Base-by-base conservation (phyloP, 2,113 vertebrate species). In the Clarias macrocephalus region DNA sequence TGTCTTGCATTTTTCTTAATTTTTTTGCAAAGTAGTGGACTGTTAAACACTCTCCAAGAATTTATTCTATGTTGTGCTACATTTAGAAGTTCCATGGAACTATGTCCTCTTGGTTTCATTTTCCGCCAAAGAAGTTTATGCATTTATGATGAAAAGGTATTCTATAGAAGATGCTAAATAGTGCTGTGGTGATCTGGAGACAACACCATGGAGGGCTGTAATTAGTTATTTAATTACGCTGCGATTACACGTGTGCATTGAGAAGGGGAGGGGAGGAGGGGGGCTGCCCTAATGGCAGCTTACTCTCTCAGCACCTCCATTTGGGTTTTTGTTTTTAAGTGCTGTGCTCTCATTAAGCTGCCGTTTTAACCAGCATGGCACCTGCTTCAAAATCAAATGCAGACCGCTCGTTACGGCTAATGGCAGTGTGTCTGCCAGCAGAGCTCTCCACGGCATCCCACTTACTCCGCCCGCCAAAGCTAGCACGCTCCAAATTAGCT, bases 301-400 rank as follows among this genome's bases (percentile, higher is more conserved):
- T 79, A 80, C 89, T 94, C 88, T 91, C 90, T 92, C 90, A 75
- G 87, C 87, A 88, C 89, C 89, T 92, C 90, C 90, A 85, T 93
- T 92, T 86, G 85, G 85, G 89, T 83, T 72, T 93, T 90, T 88
- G 86, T 93, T 91, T 89, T 91, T 87, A 87, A 92, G 89, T 91
- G 94, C 92, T 89, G 93, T 72, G 90, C 92, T 92, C 93, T 95
- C 94, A 94, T 95, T 95, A 95, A 93, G 91, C 91, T 88, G 89
- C 92, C 79, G 87, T 91, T 89, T 92, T 92, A 91, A 93, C 91
- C 94, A 92, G 91, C 92, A 92, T 93, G 93, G 91, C 94, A 94
- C 93, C 94, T 95, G 94, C 93, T 94, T 92, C 92, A 91, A 92
- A 91, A 93, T 90, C 92, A 89, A 88, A 91, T 87, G 90, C 91